phyloP scores from a whole-genome alignment of 2,797 vertebrate genomes.

The Chiloscyllium punctatum region DNA sequence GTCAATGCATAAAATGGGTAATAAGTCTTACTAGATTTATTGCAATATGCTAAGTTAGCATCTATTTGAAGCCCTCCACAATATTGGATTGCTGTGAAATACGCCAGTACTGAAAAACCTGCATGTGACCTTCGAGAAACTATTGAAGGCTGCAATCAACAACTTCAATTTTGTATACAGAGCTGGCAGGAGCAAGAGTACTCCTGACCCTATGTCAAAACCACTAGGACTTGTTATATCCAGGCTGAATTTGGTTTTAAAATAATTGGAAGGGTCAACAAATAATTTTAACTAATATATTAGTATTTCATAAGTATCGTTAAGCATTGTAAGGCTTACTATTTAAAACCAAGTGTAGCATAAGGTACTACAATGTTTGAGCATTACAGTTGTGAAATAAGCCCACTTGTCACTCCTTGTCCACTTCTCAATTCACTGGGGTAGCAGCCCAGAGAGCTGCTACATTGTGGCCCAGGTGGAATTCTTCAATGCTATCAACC shows the following conservation, averaged over 20 bases:
- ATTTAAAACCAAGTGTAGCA: too few relatives aligned
- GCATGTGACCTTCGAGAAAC: background rate
- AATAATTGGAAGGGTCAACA: background rate
- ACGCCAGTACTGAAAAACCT: background rate
- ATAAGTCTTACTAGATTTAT: background rate
- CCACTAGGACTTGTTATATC: too few relatives aligned
- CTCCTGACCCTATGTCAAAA: background rate
- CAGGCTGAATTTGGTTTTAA: background rate
- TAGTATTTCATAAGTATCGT: background rate
- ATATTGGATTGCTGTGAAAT: background rate
- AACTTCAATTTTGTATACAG: background rate
- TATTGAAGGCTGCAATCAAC: background rate
- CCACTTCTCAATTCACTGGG: background rate
- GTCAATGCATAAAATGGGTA: background rate
- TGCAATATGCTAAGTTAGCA: background rate
- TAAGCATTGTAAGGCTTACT: background rate
- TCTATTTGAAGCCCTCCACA: background rate
- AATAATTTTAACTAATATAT: background rate
- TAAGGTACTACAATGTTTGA: too few relatives aligned
- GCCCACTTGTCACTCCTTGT: too few relatives aligned
- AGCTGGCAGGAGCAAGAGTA: background rate
- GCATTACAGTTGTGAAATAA: too few relatives aligned
- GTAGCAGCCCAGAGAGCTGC: background rate
- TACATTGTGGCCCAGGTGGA: background rate
- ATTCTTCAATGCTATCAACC: background rate